These are phyloP conservation scores for Thera obeliscata DNA, from an alignment of 2,888 invertebrate species.

Conservation along the genomic window DNA sequence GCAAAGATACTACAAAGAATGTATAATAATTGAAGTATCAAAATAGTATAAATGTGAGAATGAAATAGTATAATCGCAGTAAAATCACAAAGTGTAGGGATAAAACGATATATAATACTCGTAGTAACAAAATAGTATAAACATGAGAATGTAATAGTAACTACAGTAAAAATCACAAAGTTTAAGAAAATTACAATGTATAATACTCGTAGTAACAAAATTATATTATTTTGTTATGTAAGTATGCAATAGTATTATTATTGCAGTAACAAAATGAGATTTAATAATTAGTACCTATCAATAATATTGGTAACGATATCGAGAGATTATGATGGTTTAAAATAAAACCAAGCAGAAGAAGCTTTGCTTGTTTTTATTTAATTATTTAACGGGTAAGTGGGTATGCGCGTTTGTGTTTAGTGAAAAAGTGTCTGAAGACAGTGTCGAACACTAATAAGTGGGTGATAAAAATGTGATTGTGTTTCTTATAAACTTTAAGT, in stretches of 20 bases:
- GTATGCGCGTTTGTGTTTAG: slow-evolving; percentile 65
- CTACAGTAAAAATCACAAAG: too few relatives aligned
- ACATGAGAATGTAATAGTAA: not conserved
- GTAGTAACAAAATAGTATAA: not conserved
- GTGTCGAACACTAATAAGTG: slow-evolving; percentile 58
- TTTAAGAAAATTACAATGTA: not conserved
- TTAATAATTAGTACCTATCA: not conserved
- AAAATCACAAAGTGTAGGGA: not conserved
- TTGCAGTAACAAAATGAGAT: not conserved
- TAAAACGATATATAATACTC: not conserved
- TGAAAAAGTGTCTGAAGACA: slow-evolving; percentile 73
- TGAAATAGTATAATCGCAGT: not conserved
- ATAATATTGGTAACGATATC: slow-evolving; percentile 6
- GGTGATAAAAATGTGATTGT: slow-evolving; percentile 84
- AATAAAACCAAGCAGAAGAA: slow-evolving; percentile 66
- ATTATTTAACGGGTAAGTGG: slow-evolving; percentile 65
- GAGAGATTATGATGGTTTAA: slow-evolving; percentile 27
- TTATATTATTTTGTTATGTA: not conserved
- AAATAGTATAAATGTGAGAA: not conserved
- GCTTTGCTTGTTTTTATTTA: slow-evolving; percentile 66
- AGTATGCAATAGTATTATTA: not conserved
- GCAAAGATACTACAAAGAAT: slow-evolving; percentile 8
- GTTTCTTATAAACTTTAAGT: slow-evolving; percentile 78
- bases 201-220: not conserved
- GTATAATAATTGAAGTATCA: not conserved